Evolutionary conservation across 2,113 vertebrate genomes (phyloP).

Genomic region (Epinephelus moara): DNA sequence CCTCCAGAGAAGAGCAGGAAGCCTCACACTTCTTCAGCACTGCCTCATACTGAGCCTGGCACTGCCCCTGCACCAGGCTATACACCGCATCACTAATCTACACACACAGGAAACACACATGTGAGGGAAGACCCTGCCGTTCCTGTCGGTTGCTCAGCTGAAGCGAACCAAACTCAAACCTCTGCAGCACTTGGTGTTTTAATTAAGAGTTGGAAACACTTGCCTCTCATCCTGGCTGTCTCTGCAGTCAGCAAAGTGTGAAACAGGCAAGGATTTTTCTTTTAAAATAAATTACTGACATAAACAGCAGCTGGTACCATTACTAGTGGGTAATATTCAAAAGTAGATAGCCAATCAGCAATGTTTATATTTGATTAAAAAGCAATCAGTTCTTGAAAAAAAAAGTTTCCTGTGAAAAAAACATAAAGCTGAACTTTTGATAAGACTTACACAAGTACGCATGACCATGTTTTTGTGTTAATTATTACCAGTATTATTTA

Average conservation of each 20-base stretch:
- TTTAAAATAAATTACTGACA: no score
- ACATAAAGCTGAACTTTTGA: no score
- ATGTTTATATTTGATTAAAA: no score
- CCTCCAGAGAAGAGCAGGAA: slow-evolving; percentile 86
- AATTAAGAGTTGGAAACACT: not conserved
- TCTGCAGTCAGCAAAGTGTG: not conserved
- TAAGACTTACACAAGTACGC: no score
- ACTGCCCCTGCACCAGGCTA: slow-evolving; percentile 89
- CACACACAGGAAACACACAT: not conserved
- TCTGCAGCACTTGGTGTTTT: not conserved
- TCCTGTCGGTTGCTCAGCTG: not conserved
- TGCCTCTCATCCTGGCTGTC: not conserved
- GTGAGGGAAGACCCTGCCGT: not conserved
- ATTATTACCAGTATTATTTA: not conserved
- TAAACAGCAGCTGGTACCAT: not conserved
- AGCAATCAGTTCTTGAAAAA: no score
- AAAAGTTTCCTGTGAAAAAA: no score
- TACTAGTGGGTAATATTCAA: not conserved
- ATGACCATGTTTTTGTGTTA: not conserved
- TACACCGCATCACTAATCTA: slow-evolving; percentile 94
- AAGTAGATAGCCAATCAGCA: no score
- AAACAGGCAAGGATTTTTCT: not conserved
- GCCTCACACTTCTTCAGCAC: slow-evolving; percentile 83
- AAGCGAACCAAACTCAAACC: not conserved
- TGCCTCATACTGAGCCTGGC: slow-evolving; percentile 82